A percentile compares a stretch with the other conserved stretches of the same genome.
Conservation (phyloP, 2,888 invertebrate species). For the Heliconius erato region DNA sequence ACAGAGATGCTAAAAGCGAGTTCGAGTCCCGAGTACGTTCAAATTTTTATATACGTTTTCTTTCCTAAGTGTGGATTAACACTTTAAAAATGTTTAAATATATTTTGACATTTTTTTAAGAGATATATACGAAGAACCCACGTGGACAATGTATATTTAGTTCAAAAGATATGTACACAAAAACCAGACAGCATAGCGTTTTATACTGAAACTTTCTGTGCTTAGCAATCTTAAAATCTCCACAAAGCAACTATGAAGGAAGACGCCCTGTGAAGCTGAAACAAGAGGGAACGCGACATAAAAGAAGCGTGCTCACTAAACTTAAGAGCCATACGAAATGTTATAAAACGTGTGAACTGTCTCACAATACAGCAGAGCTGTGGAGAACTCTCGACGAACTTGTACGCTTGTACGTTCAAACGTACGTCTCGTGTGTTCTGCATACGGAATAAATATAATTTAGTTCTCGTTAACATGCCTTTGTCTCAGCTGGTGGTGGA, state of each 20-base stretch:
- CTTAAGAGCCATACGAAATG: slow-evolving; percentile 46
- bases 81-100: no score
- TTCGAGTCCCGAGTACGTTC: no score
- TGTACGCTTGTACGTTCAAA: slow-evolving; percentile 54
- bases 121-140: not conserved
- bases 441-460: slow-evolving; percentile 73
- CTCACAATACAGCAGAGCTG: slow-evolving; percentile 39
- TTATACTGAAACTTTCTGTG: slow-evolving; percentile 35
- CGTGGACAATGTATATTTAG: slow-evolving; percentile 17
- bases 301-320: slow-evolving; percentile 48
- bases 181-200: slow-evolving; percentile 24
- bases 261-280: slow-evolving; percentile 39
- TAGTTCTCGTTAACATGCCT: slow-evolving; percentile 67
- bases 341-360: slow-evolving; percentile 49
- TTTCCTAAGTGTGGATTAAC: no score
- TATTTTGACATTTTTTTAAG: no score
- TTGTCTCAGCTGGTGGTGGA: slow-evolving; percentile 46
- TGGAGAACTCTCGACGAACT: slow-evolving; percentile 44
- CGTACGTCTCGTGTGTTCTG: slow-evolving; percentile 63
- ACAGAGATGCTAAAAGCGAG: no score
- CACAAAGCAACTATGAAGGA: slow-evolving; percentile 41
- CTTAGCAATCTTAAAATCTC: slow-evolving; percentile 38
- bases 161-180: slow-evolving; percentile 4
- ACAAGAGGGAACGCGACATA: slow-evolving; percentile 47
- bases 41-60: no score